Base-by-base conservation (phyloP, 37 sponge, comb jelly and placozoan species). In the Oscarella lobularis region DNA sequence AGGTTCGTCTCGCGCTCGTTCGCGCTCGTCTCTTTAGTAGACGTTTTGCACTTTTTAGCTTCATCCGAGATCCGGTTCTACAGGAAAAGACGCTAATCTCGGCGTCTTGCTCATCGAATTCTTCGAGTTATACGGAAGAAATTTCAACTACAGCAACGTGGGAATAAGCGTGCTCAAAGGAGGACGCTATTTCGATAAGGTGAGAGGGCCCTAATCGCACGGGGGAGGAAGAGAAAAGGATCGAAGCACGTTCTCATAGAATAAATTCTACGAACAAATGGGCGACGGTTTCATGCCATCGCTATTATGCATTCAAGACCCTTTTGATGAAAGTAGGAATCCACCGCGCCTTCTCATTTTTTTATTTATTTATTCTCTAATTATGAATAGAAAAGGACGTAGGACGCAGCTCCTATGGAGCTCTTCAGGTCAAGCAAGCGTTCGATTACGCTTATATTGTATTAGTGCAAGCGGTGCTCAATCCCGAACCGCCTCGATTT, bases 31-130 rank as follows among this genome's bases (percentile, higher is more conserved):
- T 14, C 35, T 32, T 4, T 20, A 68, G 29, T 5, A 68, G 29
- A 5, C 31, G 33, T 4, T 4, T 68, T 29, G 29, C 60, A 20
- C 20, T 34, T 68, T 68, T 4, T 35, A 68, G 6, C 71, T 68
- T 68, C 31, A 4, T 68, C 31, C 6, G 29, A 5, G 71, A 5
- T 20, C 31, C 5, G 31, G 4, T 3, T 76, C 80, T n/a, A 73
- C 81, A 5, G 83, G 82, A 2, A 38, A 81, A 35, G 78, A 85
- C 36, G 82, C 91, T 4, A 96, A 96, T 39, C 83, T 93, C 33
- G 98, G 91, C 0, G 98, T 93, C 29, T 78, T 96, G 30, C 72
- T 96, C 66, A 93, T 96, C 31, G 98, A 96, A 70, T 96, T 96
- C 75, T 96, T 96, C 65, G 98, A 96, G 80, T 75, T 96, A 27